A percentile compares a stretch with the other conserved stretches of the same genome.
Conservation (phyloP, 2,888 invertebrate species). For the Apamea monoglypha region DNA sequence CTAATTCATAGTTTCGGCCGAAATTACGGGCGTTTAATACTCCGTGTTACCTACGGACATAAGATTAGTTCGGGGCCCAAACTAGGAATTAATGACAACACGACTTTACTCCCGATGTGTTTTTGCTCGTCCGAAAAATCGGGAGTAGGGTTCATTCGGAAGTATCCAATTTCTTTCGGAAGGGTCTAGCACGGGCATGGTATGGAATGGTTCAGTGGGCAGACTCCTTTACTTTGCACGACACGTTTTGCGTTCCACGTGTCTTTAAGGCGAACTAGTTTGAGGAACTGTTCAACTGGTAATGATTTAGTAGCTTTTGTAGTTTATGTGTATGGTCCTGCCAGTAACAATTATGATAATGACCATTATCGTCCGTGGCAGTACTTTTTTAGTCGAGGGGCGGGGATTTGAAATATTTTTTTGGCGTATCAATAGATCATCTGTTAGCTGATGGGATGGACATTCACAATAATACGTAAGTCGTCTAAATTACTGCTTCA, state of each 20-base stretch:
- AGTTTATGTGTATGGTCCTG: slow-evolving; percentile 10
- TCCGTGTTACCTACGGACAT: too few relatives aligned
- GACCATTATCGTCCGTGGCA: not conserved
- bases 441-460: not conserved
- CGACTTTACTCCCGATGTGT: not conserved
- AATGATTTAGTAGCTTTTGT: slow-evolving; percentile 46
- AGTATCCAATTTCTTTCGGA: not conserved
- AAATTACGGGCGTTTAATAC: not conserved
- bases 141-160: not conserved
- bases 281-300: slow-evolving; percentile 45
- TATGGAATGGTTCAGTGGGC: not conserved
- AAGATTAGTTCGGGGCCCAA: too few relatives aligned
- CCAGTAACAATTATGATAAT: not conserved
- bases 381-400: not conserved
- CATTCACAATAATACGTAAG: not conserved
- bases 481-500: not conserved
- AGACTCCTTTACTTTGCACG: slow-evolving; percentile 51
- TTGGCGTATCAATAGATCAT: not conserved
- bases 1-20: too few relatives aligned
- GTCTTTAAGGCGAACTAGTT: slow-evolving; percentile 46
- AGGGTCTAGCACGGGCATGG: not conserved
- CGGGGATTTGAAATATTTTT: not conserved
- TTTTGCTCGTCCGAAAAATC: not conserved
- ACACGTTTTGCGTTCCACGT: slow-evolving; percentile 66
- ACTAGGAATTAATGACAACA: not conserved